Evolutionary conservation across 2,113 vertebrate species (phyloP).

Genomic region (Ifrita kowaldi): DNA sequence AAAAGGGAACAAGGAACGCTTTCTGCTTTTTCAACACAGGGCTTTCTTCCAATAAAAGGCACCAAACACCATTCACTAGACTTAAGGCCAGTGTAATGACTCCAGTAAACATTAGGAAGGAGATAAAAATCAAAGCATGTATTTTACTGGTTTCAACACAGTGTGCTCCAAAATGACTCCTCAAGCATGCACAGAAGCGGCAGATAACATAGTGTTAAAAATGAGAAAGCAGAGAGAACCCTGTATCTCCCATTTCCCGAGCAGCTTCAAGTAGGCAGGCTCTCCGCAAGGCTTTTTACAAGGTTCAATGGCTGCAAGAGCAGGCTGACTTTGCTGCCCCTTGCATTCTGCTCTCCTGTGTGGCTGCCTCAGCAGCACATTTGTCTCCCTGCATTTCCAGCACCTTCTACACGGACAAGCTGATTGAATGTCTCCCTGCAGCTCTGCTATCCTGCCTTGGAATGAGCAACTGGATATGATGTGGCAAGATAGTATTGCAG

Average conservation of each 20-base stretch:
- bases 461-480: not conserved
- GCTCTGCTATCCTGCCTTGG: not conserved
- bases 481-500: accelerated
- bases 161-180: not conserved
- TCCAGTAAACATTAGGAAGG: not conserved
- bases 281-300: not conserved
- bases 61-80: not conserved
- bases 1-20: not conserved
- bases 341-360: not conserved
- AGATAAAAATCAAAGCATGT: not conserved
- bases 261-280: not conserved
- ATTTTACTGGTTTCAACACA: not conserved
- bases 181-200: not conserved
- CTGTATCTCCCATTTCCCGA: not conserved
- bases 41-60: not conserved
- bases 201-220: not conserved
- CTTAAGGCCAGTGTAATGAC: not conserved
- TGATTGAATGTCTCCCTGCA: not conserved
- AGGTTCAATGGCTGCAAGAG: not conserved
- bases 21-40: not conserved
- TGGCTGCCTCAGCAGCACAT: not conserved
- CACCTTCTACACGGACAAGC: not conserved
- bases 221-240: not conserved
- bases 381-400: not conserved
- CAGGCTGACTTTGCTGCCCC: not conserved